A percentile compares a stretch with the other conserved stretches of the same genome.
Conservation (phyloP, 2,888 invertebrate species). For the Mystacides longicornis region DNA sequence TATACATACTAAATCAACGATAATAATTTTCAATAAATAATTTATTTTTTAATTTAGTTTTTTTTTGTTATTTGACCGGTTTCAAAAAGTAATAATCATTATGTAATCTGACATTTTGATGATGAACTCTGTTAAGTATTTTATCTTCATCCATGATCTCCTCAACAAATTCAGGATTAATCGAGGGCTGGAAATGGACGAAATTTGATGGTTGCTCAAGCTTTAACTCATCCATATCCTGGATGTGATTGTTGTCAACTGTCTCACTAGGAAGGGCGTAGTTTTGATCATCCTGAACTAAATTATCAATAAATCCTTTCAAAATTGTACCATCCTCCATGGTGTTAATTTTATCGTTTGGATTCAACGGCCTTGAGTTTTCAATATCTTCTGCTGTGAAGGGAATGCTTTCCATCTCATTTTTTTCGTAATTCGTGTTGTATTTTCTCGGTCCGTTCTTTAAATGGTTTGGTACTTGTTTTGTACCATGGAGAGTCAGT, state of each 20-base stretch:
- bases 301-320: no score
- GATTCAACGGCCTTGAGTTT: no score
- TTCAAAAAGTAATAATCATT: neutral
- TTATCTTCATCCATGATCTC: slow-evolving; percentile 12
- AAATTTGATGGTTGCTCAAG: neutral
- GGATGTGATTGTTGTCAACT: neutral
- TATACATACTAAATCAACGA: no score
- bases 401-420: neutral
- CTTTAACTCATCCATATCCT: neutral
- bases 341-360: no score
- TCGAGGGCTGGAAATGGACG: neutral
- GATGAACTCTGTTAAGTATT: slow-evolving; percentile 19
- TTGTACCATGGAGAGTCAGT: slow-evolving; percentile 68
- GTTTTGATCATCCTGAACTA: neutral
- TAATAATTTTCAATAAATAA: no score
- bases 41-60: no score
- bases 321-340: no score
- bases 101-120: slow-evolving; percentile 17
- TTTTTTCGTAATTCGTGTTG: slow-evolving; percentile 31
- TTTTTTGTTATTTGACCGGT: no score
- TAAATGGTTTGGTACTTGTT: slow-evolving; percentile 56
- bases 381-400: no score
- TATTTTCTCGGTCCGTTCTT: slow-evolving; percentile 48
- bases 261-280: neutral
- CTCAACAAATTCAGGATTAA: neutral